A percentile compares a stretch with the other conserved stretches of the same genome.
These are phyloP conservation scores for Galago senegalensis DNA, from an alignment of 2,797 vertebrate genomes.

Conservation along the genomic window DNA sequence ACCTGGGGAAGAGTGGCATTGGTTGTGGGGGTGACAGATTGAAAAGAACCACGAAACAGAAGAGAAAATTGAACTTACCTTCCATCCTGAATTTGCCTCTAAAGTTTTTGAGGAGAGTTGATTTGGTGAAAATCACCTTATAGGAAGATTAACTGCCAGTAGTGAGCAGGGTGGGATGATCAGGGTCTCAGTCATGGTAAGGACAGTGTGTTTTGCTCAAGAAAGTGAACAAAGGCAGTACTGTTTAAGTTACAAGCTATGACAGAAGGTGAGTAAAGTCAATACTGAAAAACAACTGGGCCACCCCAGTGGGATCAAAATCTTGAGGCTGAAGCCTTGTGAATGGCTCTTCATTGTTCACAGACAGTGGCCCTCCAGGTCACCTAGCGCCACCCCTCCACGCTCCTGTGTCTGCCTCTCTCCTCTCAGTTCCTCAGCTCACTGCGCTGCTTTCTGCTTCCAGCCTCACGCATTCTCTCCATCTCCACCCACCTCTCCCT, in stretches of 20 bases:
- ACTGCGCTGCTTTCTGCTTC: rapidly evolving
- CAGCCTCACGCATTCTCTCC: neutral
- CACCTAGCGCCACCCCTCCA: neutral
- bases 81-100: neutral
- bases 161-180: neutral
- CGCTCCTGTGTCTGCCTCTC: neutral
- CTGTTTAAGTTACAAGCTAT: neutral
- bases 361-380: neutral
- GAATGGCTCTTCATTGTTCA: neutral
- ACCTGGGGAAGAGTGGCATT: neutral
- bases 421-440: neutral
- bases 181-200: neutral
- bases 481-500: rapidly evolving
- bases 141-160: neutral
- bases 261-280: rapidly evolving
- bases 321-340: neutral
- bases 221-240: rapidly evolving
- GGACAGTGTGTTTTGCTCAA: rapidly evolving
- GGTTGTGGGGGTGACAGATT: neutral
- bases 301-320: neutral
- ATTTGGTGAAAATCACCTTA: neutral
- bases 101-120: neutral
- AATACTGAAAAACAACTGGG: rapidly evolving
- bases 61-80: neutral
- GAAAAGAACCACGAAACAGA: neutral